Base-by-base conservation (phyloP, 2,113 vertebrate species). In the Notechis scutatus region DNA sequence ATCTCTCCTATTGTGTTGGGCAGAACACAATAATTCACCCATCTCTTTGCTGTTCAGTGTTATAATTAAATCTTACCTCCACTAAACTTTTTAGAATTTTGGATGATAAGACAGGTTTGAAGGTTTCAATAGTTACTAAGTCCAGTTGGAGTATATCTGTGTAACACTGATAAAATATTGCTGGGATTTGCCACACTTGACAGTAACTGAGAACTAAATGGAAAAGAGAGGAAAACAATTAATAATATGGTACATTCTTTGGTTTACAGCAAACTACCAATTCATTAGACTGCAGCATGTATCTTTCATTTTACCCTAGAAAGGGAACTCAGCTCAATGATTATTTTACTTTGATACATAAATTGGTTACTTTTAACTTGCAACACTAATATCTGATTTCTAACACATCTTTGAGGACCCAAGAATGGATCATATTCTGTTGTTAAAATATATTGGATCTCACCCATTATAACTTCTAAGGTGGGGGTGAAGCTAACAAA, bases 201-300 rank as follows among this genome's bases (percentile, higher is more conserved):
- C 99, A 99, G 86, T 99, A 98, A 94, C 98, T 99, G 94, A 99
- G 95, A 61, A 99, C 99, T 99, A 93, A 86, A n/a, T 56, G 90
- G 8, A 92, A 24, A 29, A 52, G 12, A 81, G 91, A 6, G 14
- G 15, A 55, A 50, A 74, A 29, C 7, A 45, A n/a, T 64, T 8
- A 42, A 23, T 3, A 50, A 61, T 61, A 61, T 2, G 9, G 50
- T 52, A 52, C 34, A 0, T 5, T 34, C 20, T n/a, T 3, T 34
- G 56, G 9, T 20, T 34, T 50, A 50, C 3, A 85, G 74, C 2
- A 10, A 92, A 81, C n/a, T 23, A 55, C 10, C 42, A 55, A 39
- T 2, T 42, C 15, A 69, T 88, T 24, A 74, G 61, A 89, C 18
- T 47, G 42, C 9, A 55, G 45, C 15, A 81, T 5, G 8, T 45